These are phyloP conservation scores for Tetheella fluctuosa DNA, from an alignment of 2,888 invertebrate species.

Conservation along the genomic window DNA sequence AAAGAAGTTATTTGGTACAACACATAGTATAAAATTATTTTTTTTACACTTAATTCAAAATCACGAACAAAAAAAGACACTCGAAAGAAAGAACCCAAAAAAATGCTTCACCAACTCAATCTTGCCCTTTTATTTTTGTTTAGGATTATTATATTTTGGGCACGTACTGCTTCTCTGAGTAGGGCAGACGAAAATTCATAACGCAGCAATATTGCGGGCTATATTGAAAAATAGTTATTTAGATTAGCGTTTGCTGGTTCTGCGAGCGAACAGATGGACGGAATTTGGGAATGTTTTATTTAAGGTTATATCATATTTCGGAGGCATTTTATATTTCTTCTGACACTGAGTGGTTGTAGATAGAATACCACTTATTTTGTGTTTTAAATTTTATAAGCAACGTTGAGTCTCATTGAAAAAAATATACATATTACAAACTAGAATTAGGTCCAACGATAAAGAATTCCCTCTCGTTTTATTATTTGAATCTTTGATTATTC, in stretches of 20 bases:
- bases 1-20: too few relatives aligned
- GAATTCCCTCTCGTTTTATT: too few relatives aligned
- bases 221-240: slow-evolving; percentile 82
- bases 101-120: slow-evolving; percentile 25
- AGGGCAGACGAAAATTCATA: slow-evolving; percentile 73
- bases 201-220: slow-evolving; percentile 60
- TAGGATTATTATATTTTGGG: slow-evolving; percentile 62
- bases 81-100: slow-evolving; percentile 15
- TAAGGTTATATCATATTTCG: slow-evolving; percentile 5
- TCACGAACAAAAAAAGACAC: background rate
- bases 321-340: background rate
- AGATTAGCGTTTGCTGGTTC: slow-evolving; percentile 51
- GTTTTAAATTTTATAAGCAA: too few relatives aligned
- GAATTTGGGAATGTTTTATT: slow-evolving; percentile 34
- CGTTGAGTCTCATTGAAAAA: too few relatives aligned
- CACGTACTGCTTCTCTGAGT: slow-evolving; percentile 59
- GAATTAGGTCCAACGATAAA: too few relatives aligned
- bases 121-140: slow-evolving; percentile 29
- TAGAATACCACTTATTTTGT: background rate
- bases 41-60: too few relatives aligned
- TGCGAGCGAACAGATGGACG: slow-evolving; percentile 42
- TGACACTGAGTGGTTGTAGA: background rate
- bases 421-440: too few relatives aligned
- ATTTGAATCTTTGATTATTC: too few relatives aligned
- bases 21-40: too few relatives aligned